Evolutionary conservation across 2,797 vertebrate species (phyloP).

Genomic region (Myotis vivesi): DNA sequence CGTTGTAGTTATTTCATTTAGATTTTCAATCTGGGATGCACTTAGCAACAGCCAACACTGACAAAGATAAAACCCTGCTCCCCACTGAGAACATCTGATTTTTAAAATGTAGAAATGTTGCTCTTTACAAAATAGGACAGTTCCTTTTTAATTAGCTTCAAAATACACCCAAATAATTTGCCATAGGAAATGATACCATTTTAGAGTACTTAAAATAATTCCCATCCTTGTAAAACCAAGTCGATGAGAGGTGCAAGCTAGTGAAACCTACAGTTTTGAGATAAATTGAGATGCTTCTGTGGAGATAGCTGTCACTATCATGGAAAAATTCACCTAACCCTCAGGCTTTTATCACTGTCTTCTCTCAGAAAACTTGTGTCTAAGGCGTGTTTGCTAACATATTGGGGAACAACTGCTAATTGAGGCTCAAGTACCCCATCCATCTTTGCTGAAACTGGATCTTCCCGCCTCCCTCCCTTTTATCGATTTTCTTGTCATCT

Average conservation of each 20-base stretch:
- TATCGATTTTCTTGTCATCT: not conserved
- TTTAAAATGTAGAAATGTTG: constrained; percentile 84
- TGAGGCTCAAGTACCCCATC: not conserved
- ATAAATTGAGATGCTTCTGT: constrained; percentile 63
- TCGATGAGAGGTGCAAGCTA: constrained; percentile 8
- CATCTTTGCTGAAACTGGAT: not conserved
- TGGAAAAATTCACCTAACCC: not conserved
- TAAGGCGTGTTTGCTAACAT: not conserved
- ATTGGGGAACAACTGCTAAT: not conserved
- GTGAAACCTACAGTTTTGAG: constrained; percentile 57
- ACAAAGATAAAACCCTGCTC: constrained; percentile 80
- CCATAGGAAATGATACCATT: constrained; percentile 64
- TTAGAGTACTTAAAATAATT: constrained; percentile 62
- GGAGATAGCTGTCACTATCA: constrained; percentile 61
- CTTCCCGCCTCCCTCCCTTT: not conserved
- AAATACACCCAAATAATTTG: constrained; percentile 75
- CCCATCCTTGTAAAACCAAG: not conserved
- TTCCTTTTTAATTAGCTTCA: constrained; percentile 81
- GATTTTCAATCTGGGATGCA: constrained; percentile 81
- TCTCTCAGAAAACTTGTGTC: not conserved
- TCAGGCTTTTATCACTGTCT: not conserved
- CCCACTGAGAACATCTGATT: constrained; percentile 83
- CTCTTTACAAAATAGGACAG: constrained; percentile 76
- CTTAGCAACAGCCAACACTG: constrained; percentile 80
- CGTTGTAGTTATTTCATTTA: constrained; percentile 75